Conservation (phyloP, 2,113 vertebrate species). For the Gila orcuttii region DNA sequence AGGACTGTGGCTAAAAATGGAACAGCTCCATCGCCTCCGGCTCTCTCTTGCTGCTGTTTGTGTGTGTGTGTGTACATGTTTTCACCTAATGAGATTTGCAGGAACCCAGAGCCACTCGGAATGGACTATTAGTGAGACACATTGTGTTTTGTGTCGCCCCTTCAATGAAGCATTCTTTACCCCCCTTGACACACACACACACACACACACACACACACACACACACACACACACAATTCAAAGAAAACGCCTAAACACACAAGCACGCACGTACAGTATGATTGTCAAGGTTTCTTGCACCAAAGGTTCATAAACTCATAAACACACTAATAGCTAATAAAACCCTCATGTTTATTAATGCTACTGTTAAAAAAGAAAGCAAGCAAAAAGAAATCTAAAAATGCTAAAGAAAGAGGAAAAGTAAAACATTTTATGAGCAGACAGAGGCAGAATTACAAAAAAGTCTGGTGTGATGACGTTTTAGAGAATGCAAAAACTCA, state of each 20-base stretch:
- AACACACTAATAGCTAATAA: constrained; percentile 71
- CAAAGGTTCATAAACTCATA: background rate
- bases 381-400: constrained; percentile 7
- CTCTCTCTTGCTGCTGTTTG: constrained; percentile 33
- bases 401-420: constrained; percentile 54
- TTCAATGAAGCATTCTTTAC: constrained; percentile 63
- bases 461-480: constrained; percentile 72
- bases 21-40: constrained; percentile 49
- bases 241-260: background rate
- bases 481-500: constrained; percentile 73
- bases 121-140: constrained; percentile 71
- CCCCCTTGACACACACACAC: constrained; percentile 54
- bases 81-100: constrained; percentile 78
- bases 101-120: constrained; percentile 71
- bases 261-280: too few species aligned
- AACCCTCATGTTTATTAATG: constrained; percentile 81
- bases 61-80: constrained; percentile 30
- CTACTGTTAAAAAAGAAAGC: constrained; percentile 74
- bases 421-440: constrained; percentile 53
- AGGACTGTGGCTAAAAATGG: constrained; percentile 39
- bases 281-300: too few species aligned
- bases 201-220: constrained; percentile 49
- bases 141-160: constrained; percentile 71
- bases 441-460: constrained; percentile 65
- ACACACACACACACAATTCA: constrained; percentile 37